Percentiles rank a stretch among this genome's conserved stretches.
These are phyloP conservation scores for Drosophila athabasca DNA, from an alignment of 1,140 invertebrate species.

Conservation along the genomic window DNA sequence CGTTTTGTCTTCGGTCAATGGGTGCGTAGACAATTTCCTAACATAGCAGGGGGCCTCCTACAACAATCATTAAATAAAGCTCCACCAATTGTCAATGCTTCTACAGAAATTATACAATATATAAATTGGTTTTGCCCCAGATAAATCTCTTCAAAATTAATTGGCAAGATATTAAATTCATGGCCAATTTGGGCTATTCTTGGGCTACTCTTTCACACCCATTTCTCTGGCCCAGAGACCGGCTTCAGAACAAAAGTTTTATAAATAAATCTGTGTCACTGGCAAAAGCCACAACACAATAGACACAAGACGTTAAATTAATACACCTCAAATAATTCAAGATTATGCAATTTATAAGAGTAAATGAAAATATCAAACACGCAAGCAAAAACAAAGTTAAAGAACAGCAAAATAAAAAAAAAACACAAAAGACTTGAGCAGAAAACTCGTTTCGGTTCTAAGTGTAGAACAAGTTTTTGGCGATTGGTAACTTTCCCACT, in stretches of 20 bases:
- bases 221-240: conserved; percentile 48
- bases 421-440: conserved; percentile 29
- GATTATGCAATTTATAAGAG: conserved; percentile 73
- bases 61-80: conserved; percentile 25
- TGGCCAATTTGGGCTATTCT: conserved; percentile 30
- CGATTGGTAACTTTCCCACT: conserved; percentile 60
- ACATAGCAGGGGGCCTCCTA: conserved; percentile 6
- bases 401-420: neutral
- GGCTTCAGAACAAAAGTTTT: conserved; percentile 46
- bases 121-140: conserved; percentile 14
- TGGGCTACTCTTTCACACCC: conserved; percentile 38
- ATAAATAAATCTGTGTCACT: conserved; percentile 76
- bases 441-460: conserved; percentile 64
- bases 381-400: conserved; percentile 36
- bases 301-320: conserved; percentile 30
- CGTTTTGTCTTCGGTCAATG: conserved; percentile 37
- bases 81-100: conserved; percentile 38
- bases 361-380: conserved; percentile 72
- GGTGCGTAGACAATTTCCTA: conserved; percentile 19
- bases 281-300: conserved; percentile 26
- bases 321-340: conserved; percentile 55
- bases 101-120: conserved; percentile 25
- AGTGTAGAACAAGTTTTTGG: conserved; percentile 43
- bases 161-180: conserved; percentile 18
- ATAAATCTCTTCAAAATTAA: conserved; percentile 32